phyloP scores from a whole-genome alignment of 1,140 invertebrate species.

The Polypedilum pembai region DNA sequence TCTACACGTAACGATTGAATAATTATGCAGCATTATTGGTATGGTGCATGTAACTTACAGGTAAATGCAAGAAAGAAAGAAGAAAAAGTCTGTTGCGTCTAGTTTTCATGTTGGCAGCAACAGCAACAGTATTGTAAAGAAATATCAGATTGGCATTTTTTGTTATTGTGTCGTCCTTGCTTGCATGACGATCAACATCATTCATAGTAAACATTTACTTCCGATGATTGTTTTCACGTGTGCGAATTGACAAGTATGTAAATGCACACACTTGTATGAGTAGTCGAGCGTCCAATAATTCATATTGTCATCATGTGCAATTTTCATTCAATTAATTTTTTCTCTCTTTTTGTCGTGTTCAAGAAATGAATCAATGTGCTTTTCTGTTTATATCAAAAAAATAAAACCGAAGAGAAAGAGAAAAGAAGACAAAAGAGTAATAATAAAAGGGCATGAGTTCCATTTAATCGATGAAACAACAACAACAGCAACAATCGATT shows the following conservation, averaged over 20 bases:
- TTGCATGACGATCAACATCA: background rate
- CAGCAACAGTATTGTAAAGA: background rate
- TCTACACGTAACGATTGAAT: conserved; percentile 12
- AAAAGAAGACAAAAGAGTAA: background rate
- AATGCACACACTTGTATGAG: conserved; percentile 10
- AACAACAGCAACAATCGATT: conserved; percentile 23
- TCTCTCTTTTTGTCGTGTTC: background rate
- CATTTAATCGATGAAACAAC: conserved; percentile 11
- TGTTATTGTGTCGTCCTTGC: background rate
- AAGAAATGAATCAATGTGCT: background rate
- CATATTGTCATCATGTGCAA: conserved; percentile 25
- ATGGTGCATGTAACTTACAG: background rate
- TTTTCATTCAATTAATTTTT: conserved; percentile 28
- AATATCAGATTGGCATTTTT: background rate
- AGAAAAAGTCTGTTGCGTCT: background rate
- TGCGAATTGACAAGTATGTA: conserved; percentile 3
- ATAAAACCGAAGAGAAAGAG: background rate
- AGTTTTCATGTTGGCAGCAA: background rate
- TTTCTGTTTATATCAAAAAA: background rate
- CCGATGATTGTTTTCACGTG: conserved; percentile 8
- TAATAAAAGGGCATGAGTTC: conserved; percentile 24
- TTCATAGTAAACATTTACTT: background rate
- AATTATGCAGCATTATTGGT: conserved; percentile 12
- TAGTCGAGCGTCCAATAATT: background rate
- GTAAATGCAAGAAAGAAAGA: background rate